Conservation (phyloP, 2,113 vertebrate species). For the Nothocercus julius region DNA sequence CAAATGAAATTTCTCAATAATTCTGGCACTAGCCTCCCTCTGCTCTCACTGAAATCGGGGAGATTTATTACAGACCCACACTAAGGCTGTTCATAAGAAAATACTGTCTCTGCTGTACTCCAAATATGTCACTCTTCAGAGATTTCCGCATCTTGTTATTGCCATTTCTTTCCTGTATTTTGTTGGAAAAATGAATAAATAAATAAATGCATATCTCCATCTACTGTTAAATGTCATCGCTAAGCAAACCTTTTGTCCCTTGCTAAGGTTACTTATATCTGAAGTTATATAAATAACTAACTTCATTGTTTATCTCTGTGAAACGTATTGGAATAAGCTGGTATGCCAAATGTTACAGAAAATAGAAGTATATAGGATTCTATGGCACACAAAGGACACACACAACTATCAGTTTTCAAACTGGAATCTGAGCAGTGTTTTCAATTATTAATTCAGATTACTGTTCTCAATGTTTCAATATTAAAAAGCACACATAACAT, state of each 20-base stretch:
- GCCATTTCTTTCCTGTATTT: neutral
- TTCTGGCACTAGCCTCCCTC: neutral
- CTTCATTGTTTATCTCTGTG: slow-evolving; percentile 51
- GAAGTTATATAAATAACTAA: slow-evolving; percentile 12
- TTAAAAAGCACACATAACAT: neutral
- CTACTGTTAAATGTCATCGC: slow-evolving; percentile 18
- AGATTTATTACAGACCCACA: neutral
- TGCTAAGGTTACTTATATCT: slow-evolving; percentile 20
- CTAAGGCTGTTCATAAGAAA: neutral
- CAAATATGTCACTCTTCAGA: neutral
- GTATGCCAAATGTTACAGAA: neutral
- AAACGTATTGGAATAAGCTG: slow-evolving; percentile 32
- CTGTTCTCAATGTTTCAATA: neutral
- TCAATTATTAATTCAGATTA: slow-evolving; percentile 7
- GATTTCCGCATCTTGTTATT: neutral
- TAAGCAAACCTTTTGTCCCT: slow-evolving; percentile 7
- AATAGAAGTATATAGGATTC: slow-evolving; percentile 25
- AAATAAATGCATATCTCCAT: neutral
- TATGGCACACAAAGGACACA: slow-evolving; percentile 13
- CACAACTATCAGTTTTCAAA: neutral
- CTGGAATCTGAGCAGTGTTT: neutral
- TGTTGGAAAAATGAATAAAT: neutral
- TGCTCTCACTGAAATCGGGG: neutral
- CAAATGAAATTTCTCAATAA: neutral
- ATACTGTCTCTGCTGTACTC: neutral